Percentiles rank a stretch among this genome's conserved stretches.
Conservation (phyloP, 2,888 invertebrate genomes). For the Julus scandinavius region DNA sequence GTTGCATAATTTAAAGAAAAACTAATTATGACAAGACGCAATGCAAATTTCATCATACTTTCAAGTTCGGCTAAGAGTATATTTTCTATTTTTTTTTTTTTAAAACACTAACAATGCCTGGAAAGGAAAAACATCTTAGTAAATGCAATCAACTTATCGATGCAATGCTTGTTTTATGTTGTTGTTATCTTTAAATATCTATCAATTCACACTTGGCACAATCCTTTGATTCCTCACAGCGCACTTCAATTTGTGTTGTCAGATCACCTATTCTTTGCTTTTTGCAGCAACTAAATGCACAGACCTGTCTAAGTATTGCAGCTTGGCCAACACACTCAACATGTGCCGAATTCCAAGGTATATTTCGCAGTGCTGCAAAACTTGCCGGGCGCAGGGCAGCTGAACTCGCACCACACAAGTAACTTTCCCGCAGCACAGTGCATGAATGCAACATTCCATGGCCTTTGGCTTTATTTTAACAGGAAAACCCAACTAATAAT, state of each 20-base stretch:
- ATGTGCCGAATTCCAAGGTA: slow-evolving; percentile 86
- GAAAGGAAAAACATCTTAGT: too few relatives aligned
- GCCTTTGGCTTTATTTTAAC: slow-evolving; percentile 31
- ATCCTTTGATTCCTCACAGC: not conserved
- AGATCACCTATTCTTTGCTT: slow-evolving; percentile 59
- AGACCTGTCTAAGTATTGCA: slow-evolving; percentile 85
- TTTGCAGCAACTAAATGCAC: slow-evolving; percentile 76
- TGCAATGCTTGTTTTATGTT: too few relatives aligned
- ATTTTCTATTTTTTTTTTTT: too few relatives aligned
- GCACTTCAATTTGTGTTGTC: slow-evolving; percentile 48
- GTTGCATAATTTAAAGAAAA: too few relatives aligned
- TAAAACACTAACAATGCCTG: too few relatives aligned
- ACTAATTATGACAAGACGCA: too few relatives aligned
- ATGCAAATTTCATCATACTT: too few relatives aligned
- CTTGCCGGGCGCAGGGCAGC: slow-evolving; percentile 70
- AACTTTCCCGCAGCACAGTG: not conserved
- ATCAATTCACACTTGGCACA: too few relatives aligned
- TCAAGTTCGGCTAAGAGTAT: too few relatives aligned
- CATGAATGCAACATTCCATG: slow-evolving; percentile 42
- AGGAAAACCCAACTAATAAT: not conserved
- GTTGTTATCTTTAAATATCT: too few relatives aligned
- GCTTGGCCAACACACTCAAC: slow-evolving; percentile 85
- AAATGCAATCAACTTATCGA: too few relatives aligned
- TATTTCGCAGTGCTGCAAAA: slow-evolving; percentile 86
- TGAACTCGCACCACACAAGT: slow-evolving; percentile 25